Conservation (phyloP, 2,113 vertebrate species). For the Saguinus midas region DNA sequence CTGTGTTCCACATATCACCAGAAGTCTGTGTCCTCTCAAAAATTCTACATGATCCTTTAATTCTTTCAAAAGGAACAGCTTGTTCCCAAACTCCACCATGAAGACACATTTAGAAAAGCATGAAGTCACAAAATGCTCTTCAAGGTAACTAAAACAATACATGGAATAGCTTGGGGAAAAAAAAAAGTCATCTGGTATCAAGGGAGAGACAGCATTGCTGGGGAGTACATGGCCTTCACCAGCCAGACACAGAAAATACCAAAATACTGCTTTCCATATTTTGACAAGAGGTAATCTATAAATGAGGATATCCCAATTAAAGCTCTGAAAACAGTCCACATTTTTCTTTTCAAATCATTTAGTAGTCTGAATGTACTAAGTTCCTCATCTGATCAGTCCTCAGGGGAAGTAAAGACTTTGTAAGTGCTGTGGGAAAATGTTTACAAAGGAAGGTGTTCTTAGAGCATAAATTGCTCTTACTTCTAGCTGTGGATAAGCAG, state of each 20-base stretch:
- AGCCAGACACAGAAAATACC: slow-evolving; percentile 73
- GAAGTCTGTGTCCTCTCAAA: not conserved
- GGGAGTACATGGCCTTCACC: slow-evolving; percentile 66
- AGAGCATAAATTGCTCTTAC: not conserved
- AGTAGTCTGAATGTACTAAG: slow-evolving; percentile 55
- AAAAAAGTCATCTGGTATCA: slow-evolving; percentile 66
- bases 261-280: slow-evolving; percentile 4
- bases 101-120: slow-evolving; percentile 65
- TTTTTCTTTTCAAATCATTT: slow-evolving; percentile 46
- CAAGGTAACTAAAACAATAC: slow-evolving; percentile 73
- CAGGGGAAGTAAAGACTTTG: not conserved
- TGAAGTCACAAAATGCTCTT: slow-evolving; percentile 36
- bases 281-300: slow-evolving; percentile 70
- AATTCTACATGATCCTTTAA: slow-evolving; percentile 61
- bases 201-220: slow-evolving; percentile 71
- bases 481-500: not conserved
- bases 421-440: not conserved
- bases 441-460: not conserved
- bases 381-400: not conserved
- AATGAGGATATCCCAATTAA: slow-evolving; percentile 56
- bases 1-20: not conserved
- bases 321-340: slow-evolving; percentile 47
- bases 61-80: slow-evolving; percentile 55
- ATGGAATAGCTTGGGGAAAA: slow-evolving; percentile 64
- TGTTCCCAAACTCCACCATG: slow-evolving; percentile 55